These are phyloP conservation scores for Trematocara stigmaticum DNA, from an alignment of 2,113 vertebrate genomes.

Conservation along the genomic window DNA sequence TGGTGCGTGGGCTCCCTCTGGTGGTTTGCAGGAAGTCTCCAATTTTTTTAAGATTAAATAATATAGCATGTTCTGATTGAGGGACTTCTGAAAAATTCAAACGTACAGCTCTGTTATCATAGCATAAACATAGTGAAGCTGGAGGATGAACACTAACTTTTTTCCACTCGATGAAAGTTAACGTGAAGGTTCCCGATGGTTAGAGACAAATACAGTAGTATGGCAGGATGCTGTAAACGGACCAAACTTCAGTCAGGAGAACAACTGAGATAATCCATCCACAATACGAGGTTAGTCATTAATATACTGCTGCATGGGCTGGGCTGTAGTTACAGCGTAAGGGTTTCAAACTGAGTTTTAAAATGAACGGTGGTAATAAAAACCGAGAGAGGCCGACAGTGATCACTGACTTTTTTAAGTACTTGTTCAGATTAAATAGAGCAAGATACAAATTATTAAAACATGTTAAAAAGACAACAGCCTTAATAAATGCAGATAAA, in stretches of 20 bases:
- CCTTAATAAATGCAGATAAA: background rate
- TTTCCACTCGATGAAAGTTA: background rate
- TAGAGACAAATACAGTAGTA: accelerated
- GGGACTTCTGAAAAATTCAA: background rate
- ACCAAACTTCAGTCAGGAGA: background rate
- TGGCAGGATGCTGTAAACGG: accelerated
- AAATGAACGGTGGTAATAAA: background rate
- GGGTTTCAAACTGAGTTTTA: background rate
- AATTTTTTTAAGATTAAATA: background rate
- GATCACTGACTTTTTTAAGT: background rate
- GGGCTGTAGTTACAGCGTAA: accelerated
- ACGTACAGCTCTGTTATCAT: accelerated
- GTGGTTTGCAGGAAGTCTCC: background rate
- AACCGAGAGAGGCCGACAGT: accelerated
- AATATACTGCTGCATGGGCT: accelerated
- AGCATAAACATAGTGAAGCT: accelerated
- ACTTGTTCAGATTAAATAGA: background rate
- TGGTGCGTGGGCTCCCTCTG: background rate
- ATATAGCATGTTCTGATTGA: accelerated
- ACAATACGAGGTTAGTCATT: background rate
- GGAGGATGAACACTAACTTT: background rate
- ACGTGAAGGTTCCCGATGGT: accelerated
- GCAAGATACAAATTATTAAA: background rate
- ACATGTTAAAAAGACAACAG: background rate
- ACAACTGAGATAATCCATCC: no score